Base-by-base conservation (phyloP, 2,888 invertebrate species). In the Dicyrtoma fusca region DNA sequence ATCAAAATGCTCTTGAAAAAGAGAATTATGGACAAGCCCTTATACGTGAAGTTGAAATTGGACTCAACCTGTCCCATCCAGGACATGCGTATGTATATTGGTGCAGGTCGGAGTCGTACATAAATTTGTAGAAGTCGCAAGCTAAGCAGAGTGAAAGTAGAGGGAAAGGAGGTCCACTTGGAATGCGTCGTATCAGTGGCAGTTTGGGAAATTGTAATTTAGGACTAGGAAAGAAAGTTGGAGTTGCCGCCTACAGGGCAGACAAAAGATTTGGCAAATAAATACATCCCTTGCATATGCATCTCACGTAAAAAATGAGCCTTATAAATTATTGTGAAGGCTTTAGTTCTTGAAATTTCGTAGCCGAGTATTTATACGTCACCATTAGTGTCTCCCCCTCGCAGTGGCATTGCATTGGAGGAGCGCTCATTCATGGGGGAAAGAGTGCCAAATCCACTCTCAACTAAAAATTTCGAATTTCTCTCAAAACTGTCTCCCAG, bases 221-320 rank as follows among this genome's bases (percentile, higher is more conserved):
- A 64, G 23, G 19, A 49, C 49, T 64, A n/a, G 21, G 11, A 14
- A 14, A 61, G 49, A 64, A 34, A 34, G 34, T 34, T 34, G 34
- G 4, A 64, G 49, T 64, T 64, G 49, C 64, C 64, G 64, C 64
- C 64, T 49, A 64, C 47, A 49, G 64, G 49, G n/a, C 25, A 61
- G 19, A 59, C 26, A 51, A 42, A 42, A 42, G 6, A 42, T 51
- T 66, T 66, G 66, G 66, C 66, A 66, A 66, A 66, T 66, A 66
- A 66, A 66, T 66, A 66, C 66, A 53, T 66, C 66, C 53, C 66
- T 53, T 66, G 66, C 66, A 66, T 53, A 66, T 66, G 66, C 66
- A 66, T 66, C 42, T 51, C 14, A 8, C 6, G 53, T 66, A 53
- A 66, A 66, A 66, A 53, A 66, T 66, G 66, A 19, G n/a, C 53